Base-by-base conservation (phyloP, 1,140 invertebrate genomes). In the Drosophila grimshawi region DNA sequence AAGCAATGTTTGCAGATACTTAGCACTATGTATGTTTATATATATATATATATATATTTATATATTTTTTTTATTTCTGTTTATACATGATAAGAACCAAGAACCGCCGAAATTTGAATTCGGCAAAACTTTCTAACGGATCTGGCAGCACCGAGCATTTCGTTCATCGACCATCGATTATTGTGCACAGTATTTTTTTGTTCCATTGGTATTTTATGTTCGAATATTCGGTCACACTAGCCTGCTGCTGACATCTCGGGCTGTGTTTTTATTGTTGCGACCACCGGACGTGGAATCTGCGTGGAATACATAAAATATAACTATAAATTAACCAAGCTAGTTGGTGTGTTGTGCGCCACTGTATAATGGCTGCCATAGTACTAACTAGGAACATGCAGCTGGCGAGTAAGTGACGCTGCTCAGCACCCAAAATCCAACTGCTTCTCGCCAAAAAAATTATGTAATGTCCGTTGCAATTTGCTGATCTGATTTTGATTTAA, bases 331-430 rank as follows among this genome's bases (percentile, higher is more conserved):
- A 32, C 6, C 27, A 29, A 37, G n/a, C 49, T 46, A 51, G 51
- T 74, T 59, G 61, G 71, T 56, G 48, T 67, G 56, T 11, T 43
- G 29, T 60, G 55, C 59, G 72, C 64, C 77, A 67, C 68, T 56
- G 48, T 56, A 78, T 30, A 41, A 92, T 92, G 90, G 81, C 90
- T 72, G 85, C 90, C 59, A 80, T 92, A 67, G 91, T 92, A 68
- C 80, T 92, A 73, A 82, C 81, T 67, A 80, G 79, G 46, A 92
- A 92, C 62, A 79, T 86, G 60, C 90, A 91, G 59, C 56, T 92
- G 60, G 86, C 90, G 72, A 92, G 90, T 92, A 90, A 90, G 90
- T 90, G 11, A 5, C n/a, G 3, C 27, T 3, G n/a, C 30, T 19
- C 19, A 19, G 11, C 51, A 3, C 32, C 10, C 10, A 5, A 0